phyloP scores from a whole-genome alignment of 2,113 vertebrate species.

The Notothenia coriiceps region DNA sequence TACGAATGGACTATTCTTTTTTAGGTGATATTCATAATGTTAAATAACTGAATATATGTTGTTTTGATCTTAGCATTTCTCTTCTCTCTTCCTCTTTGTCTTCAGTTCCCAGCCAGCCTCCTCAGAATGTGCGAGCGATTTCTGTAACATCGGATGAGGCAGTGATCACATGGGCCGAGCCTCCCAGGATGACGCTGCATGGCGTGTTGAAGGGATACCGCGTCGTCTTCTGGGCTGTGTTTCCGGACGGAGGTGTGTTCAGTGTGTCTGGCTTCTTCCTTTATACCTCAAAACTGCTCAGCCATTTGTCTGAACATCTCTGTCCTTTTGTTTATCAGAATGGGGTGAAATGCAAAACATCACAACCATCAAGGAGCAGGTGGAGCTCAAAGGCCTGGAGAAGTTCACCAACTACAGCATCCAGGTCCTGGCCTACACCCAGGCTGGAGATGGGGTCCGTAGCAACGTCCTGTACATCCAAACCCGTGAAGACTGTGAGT shows the following conservation, averaged over 20 bases:
- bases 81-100: conserved; percentile 9
- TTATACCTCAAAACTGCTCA: neutral
- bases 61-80: conserved; percentile 38
- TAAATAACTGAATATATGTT: neutral
- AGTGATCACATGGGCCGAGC: conserved; percentile 96
- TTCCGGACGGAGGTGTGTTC: conserved; percentile 77
- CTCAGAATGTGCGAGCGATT: conserved; percentile 94
- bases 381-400: conserved; percentile 94
- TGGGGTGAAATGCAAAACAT: conserved; percentile 99
- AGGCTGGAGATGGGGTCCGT: conserved; percentile 93
- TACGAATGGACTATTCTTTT: conserved; percentile 1
- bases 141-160: conserved; percentile 97
- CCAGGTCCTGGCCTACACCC: conserved; percentile 97
- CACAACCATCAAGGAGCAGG: conserved; percentile 93
- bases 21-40: neutral
- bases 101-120: conserved; percentile 97
- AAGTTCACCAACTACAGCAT: conserved; percentile 99
- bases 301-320: conserved; percentile 3
- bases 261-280: neutral
- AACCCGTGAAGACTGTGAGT: conserved; percentile 96
- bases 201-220: conserved; percentile 96
- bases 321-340: conserved; percentile 7
- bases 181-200: conserved; percentile 94
- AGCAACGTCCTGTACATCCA: conserved; percentile 95
- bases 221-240: conserved; percentile 94